These are phyloP conservation scores for Eustalomyia histrio DNA, from an alignment of 2,888 invertebrate species.

Conservation along the genomic window DNA sequence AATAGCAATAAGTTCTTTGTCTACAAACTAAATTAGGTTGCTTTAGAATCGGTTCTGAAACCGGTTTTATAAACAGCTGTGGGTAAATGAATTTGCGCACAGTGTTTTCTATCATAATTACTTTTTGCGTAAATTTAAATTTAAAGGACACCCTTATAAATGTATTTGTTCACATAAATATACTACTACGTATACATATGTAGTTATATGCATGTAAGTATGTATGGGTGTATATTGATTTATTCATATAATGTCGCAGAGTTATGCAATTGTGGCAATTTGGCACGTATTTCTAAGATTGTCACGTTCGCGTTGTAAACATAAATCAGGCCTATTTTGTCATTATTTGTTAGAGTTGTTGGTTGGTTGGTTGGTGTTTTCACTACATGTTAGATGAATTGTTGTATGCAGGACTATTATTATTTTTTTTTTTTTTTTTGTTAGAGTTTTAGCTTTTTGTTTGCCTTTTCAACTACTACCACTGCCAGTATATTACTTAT, in stretches of 20 bases:
- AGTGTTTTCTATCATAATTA: too few relatives aligned
- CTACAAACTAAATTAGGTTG: too few relatives aligned
- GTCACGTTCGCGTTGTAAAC: constrained; percentile 74
- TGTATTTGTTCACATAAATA: too few relatives aligned
- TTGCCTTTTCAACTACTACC: constrained; percentile 8
- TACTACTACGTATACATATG: background rate
- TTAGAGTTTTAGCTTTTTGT: constrained; percentile 22
- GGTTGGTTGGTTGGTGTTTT: constrained; percentile 39
- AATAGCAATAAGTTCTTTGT: too few relatives aligned
- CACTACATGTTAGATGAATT: constrained; percentile 28
- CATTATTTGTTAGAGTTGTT: constrained; percentile 70
- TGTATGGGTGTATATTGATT: constrained; percentile 54
- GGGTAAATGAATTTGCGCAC: too few relatives aligned
- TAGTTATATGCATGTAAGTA: constrained; percentile 1
- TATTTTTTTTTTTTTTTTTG: constrained; percentile 21
- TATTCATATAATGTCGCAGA: constrained; percentile 63
- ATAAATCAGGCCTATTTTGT: constrained; percentile 73
- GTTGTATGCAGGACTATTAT: constrained; percentile 22
- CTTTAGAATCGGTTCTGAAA: too few relatives aligned
- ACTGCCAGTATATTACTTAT: constrained; percentile 29
- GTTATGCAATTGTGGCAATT: constrained; percentile 67
- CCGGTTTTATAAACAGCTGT: too few relatives aligned
- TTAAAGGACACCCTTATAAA: too few relatives aligned
- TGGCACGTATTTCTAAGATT: constrained; percentile 74
- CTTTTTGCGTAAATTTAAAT: too few relatives aligned